Base-by-base conservation (phyloP, 1,140 invertebrate species). In the Hycleus phaleratus region DNA sequence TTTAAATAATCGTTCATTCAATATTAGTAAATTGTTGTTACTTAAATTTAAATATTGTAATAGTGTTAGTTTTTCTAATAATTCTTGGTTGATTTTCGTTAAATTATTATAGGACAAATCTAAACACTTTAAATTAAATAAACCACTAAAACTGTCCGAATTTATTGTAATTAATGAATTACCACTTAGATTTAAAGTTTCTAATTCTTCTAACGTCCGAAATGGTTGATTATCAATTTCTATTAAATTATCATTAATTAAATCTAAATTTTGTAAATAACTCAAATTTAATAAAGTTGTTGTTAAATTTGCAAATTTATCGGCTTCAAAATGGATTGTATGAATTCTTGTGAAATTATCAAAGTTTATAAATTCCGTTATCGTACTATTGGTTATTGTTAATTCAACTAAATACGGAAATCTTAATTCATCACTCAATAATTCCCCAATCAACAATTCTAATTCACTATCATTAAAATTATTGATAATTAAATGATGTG, bases 21-120 rank as follows among this genome's bases (percentile, higher is more conserved):
- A 65, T 3, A 73, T 65, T 55, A 80, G 74, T 44, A 91, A 72
- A 26, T 78, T 77, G 71, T 92, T 92, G 32, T 80, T 78, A 55
- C 85, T 82, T 43, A 91, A 74, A 68, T 88, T 85, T 0, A 91
- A 75, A 69, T 83, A 81, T 66, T 87, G 83, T 12, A 92, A 68
- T 48, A 77, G 79, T 46, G 75, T 76, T 7, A 87, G 65, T 4
- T 81, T 77, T 25, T 73, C 72, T 56, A 87, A 78, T 6, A 80
- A 75, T 12, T 73, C 73, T 52, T 81, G 79, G 5, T 80, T 75
- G 46, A 92, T 67, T n/a, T 68, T 70, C 2, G 75, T 75, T 39
- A 92, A 73, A 54, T 75, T 74, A 70, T 88, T 88, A 46, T 78
- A 73, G 6, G 83, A 82, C 11, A 91, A 70, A 64, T 90, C 84